Evolutionary conservation across 2,888 invertebrate genomes (phyloP).

Genomic region (Argyresthia albistria): DNA sequence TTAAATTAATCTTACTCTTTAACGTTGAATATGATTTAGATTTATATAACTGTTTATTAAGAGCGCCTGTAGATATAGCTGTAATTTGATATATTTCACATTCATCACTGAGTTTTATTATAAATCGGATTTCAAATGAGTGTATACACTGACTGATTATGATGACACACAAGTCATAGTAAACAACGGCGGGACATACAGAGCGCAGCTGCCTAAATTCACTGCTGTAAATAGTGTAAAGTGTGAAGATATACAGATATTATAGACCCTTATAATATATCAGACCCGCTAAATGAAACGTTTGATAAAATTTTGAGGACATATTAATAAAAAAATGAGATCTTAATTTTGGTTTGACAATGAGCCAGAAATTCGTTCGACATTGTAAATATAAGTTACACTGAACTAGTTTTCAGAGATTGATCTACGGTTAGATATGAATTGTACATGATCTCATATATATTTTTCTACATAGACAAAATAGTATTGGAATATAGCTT

Average conservation of each 20-base stretch:
- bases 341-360: conserved; percentile 63
- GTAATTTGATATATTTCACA: no score
- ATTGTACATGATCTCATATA: conserved; percentile 57
- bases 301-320: conserved; percentile 8
- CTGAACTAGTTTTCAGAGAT: conserved; percentile 38
- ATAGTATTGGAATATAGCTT: conserved; percentile 20
- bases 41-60: conserved; percentile 14
- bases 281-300: background rate
- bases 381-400: conserved; percentile 18
- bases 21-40: conserved; percentile 56
- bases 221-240: no score
- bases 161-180: no score
- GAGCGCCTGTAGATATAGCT: no score
- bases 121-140: no score
- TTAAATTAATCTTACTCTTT: conserved; percentile 54
- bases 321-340: conserved; percentile 52
- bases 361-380: conserved; percentile 55
- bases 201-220: no score
- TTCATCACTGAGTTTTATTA: no score
- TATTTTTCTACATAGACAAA: conserved; percentile 12
- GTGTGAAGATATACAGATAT: background rate
- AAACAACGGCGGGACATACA: no score
- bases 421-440: conserved; percentile 27
- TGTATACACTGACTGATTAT: no score
- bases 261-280: background rate